Percentiles rank a stretch among this genome's conserved stretches.
Evolutionary conservation across 1,140 invertebrate genomes (phyloP).

Genomic region (Drosophila serrata): DNA sequence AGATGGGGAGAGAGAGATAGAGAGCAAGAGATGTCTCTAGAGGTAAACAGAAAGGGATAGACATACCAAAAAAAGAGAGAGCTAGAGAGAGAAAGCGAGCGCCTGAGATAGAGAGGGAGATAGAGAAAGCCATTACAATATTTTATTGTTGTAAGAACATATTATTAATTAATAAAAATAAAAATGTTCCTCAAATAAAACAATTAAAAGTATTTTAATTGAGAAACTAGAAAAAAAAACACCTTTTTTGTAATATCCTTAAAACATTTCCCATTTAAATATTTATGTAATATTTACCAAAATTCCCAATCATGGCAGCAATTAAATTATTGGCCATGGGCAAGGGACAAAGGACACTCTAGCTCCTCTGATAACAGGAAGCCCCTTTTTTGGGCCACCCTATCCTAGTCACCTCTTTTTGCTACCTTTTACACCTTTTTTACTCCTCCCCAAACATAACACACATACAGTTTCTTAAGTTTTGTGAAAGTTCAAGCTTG

Average conservation of each 20-base stretch:
- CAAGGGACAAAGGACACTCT: conserved; percentile 7
- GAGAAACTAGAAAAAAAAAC: background rate
- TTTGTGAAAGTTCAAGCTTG: conserved; percentile 51
- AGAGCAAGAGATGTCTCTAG: no score
- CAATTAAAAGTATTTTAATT: no score
- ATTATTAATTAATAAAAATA: no score
- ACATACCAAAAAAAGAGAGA: no score
- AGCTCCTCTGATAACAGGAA: background rate
- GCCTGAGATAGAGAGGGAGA: no score
- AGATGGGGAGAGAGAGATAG: no score
- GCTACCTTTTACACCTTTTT: conserved; percentile 1
- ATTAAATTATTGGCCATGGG: conserved; percentile 25
- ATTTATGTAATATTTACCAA: background rate
- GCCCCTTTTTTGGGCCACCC: background rate
- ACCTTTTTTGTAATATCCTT: background rate
- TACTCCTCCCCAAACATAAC: no score
- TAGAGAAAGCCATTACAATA: no score
- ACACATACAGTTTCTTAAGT: conserved; percentile 41
- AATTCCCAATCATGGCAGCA: conserved; percentile 10
- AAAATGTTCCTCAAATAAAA: no score
- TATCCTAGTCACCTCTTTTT: background rate
- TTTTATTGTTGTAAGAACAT: no score
- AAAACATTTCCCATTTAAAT: background rate
- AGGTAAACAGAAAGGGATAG: no score
- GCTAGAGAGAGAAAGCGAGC: no score